Conservation (phyloP, 2,113 vertebrate genomes). For the Indicator maculatus region DNA sequence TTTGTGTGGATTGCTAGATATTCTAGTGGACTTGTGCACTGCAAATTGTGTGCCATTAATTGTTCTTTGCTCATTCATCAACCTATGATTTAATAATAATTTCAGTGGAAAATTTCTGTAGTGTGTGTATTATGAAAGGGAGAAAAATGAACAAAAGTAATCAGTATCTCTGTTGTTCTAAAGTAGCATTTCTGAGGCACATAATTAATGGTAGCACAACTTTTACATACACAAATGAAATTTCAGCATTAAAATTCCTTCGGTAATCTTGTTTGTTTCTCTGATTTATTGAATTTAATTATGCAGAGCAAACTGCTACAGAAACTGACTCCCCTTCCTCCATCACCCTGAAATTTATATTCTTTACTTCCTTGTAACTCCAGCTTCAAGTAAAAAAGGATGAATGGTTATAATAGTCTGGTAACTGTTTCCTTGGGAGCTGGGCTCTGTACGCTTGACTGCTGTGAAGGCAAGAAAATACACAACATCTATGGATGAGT, state of each 20-base stretch:
- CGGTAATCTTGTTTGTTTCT: not conserved
- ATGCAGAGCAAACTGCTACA: not conserved
- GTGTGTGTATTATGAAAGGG: not conserved
- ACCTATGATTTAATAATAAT: slow-evolving; percentile 11
- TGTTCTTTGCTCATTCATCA: slow-evolving; percentile 58
- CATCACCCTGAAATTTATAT: not conserved
- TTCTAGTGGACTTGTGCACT: slow-evolving; percentile 5
- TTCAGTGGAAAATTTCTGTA: not conserved
- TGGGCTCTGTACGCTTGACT: not conserved
- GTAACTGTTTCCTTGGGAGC: not conserved
- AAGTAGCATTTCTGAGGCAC: not conserved
- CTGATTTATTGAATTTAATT: not conserved
- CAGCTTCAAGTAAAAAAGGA: not conserved
- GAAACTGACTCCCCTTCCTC: not conserved
- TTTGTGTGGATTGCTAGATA: slow-evolving; percentile 5
- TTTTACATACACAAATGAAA: not conserved
- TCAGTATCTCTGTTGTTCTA: not conserved
- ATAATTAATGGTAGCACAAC: not conserved
- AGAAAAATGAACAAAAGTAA: not conserved
- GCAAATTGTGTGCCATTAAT: slow-evolving; percentile 37
- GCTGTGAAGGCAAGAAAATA: not conserved
- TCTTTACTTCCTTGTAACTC: not conserved
- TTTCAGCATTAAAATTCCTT: not conserved
- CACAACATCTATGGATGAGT: not conserved
- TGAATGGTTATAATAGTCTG: not conserved